Conservation (phyloP, 2,888 invertebrate species). For the Drosophila glabriapex region DNA sequence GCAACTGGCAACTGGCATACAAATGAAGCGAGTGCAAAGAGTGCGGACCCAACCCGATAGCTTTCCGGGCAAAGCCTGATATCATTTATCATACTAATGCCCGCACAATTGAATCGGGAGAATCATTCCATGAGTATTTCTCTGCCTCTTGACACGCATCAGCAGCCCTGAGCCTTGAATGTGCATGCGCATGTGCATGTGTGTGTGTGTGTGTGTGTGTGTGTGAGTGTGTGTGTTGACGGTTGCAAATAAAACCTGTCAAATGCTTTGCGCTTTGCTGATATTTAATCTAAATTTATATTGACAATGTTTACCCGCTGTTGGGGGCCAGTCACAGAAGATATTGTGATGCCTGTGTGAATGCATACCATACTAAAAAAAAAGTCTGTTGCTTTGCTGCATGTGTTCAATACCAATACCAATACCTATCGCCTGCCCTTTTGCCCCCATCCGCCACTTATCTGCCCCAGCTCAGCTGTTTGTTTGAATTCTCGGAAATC, state of each 20-base stretch:
- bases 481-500: slow-evolving; percentile 1
- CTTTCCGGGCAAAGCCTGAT: slow-evolving; percentile 32
- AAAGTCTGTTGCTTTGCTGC: slow-evolving; percentile 17
- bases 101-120: slow-evolving; percentile 50
- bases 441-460: neutral
- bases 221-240: slow-evolving; percentile 2
- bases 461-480: neutral
- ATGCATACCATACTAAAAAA: neutral
- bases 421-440: neutral
- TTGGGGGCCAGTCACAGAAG: slow-evolving; percentile 12
- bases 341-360: neutral
- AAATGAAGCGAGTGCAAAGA: slow-evolving; percentile 15
- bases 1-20: neutral
- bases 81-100: slow-evolving; percentile 68
- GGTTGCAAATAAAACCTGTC: slow-evolving; percentile 52
- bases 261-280: slow-evolving; percentile 51
- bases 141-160: slow-evolving; percentile 53
- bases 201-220: neutral
- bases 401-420: slow-evolving; percentile 3
- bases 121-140: slow-evolving; percentile 15
- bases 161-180: slow-evolving; percentile 28
- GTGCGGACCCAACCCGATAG: slow-evolving; percentile 9
- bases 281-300: slow-evolving; percentile 60
- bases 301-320: slow-evolving; percentile 38
- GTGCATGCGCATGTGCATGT: slow-evolving; percentile 3